phyloP scores from a whole-genome alignment of 2,888 invertebrate genomes.

The Dyspetes luteomarginatus region DNA sequence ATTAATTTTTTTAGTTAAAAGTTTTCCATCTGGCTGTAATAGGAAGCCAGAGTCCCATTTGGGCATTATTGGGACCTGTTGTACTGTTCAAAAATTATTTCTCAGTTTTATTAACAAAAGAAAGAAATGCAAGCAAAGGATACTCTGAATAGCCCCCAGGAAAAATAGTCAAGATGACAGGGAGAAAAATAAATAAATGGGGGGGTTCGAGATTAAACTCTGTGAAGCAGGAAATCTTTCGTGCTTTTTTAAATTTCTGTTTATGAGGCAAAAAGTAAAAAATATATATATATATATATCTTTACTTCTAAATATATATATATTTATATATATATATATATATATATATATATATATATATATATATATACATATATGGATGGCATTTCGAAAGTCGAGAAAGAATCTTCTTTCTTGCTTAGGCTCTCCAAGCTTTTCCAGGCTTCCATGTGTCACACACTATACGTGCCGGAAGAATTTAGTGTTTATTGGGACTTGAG shows the following conservation, averaged over 20 bases:
- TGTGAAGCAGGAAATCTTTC: background rate
- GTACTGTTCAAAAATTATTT: too few species aligned
- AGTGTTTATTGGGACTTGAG: slow-evolving; percentile 54
- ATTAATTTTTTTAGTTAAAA: too few species aligned
- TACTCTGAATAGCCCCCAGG: too few species aligned
- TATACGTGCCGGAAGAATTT: slow-evolving; percentile 49
- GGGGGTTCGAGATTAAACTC: slow-evolving; percentile 31
- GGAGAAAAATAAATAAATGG: background rate
- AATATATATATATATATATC: background rate
- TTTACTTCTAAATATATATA: background rate
- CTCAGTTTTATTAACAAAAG: too few species aligned
- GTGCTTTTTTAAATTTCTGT: background rate
- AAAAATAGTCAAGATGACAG: background rate
- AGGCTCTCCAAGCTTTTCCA: slow-evolving; percentile 36
- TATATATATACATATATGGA: background rate
- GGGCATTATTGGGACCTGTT: too few species aligned
- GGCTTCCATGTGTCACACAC: slow-evolving; percentile 42
- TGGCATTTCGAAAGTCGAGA: slow-evolving; percentile 23
- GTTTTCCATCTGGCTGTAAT: too few species aligned
- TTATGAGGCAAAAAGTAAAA: background rate
- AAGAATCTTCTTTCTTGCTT: slow-evolving; percentile 37
- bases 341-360: background rate
- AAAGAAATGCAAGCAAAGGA: too few species aligned
- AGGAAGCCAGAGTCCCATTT: too few species aligned
- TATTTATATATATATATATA: background rate